Evolutionary conservation across 2,888 invertebrate species (phyloP).

Genomic region (Dexiosoma caninum): DNA sequence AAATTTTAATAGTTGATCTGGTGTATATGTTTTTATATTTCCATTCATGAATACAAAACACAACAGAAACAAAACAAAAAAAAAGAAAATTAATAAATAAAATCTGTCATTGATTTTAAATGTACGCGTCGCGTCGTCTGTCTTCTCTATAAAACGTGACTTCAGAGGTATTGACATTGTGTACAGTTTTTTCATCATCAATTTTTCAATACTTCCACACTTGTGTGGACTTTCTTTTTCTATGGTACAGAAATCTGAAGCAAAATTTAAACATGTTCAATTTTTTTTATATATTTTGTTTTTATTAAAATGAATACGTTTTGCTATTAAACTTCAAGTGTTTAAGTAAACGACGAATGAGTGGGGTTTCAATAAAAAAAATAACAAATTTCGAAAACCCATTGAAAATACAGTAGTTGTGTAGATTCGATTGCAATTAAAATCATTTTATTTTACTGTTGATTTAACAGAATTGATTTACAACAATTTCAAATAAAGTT

Average conservation of each 20-base stretch:
- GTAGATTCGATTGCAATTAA: neutral
- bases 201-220: neutral
- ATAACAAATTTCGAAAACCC: neutral
- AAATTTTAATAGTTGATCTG: neutral
- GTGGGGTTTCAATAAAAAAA: conserved; percentile 8
- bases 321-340: neutral
- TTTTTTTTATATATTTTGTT: neutral
- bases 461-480: neutral
- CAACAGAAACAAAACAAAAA: neutral
- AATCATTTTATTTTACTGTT: neutral
- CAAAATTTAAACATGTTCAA: conserved; percentile 13
- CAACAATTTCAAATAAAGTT: neutral
- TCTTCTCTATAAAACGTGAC: conserved; percentile 49
- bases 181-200: neutral
- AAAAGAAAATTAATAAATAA: conserved; percentile 12
- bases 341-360: neutral
- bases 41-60: conserved; percentile 28
- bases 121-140: neutral
- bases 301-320: neutral
- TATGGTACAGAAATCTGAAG: neutral
- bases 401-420: neutral
- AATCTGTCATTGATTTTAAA: conserved; percentile 43
- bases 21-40: conserved; percentile 1
- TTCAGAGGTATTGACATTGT: conserved; percentile 17
- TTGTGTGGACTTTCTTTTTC: conserved; percentile 45